Conservation (phyloP, 2,113 vertebrate genomes). For the Apus apus region DNA sequence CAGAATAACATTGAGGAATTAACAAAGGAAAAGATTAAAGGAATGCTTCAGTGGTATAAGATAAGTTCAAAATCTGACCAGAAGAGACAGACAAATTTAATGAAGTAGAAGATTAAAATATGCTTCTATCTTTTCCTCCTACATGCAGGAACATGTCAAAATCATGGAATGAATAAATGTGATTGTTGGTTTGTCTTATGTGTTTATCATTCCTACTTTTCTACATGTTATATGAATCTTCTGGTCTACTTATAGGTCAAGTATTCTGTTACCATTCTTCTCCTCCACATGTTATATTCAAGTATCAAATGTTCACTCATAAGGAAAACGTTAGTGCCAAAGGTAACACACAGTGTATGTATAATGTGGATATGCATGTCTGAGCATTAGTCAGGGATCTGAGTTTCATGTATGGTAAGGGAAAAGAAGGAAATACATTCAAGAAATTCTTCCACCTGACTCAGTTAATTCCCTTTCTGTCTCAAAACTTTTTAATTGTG, state of each 20-base stretch:
- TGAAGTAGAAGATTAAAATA: neutral
- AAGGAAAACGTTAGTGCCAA: neutral
- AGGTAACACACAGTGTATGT: neutral
- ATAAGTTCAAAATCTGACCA: neutral
- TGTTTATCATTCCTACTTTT: neutral
- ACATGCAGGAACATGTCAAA: neutral
- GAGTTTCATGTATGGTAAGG: neutral
- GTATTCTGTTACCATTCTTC: neutral
- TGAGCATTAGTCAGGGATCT: neutral
- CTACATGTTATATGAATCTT: neutral
- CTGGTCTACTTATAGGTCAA: neutral
- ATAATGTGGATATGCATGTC: accelerated
- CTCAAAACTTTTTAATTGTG: neutral
- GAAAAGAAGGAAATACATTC: neutral
- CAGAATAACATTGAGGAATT: neutral
- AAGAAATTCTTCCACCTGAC: neutral
- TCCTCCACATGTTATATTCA: neutral
- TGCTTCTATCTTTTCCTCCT: neutral
- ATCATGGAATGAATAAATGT: neutral
- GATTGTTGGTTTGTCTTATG: accelerated
- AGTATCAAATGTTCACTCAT: neutral
- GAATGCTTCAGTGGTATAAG: neutral
- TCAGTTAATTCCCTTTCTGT: neutral
- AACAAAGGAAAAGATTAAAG: neutral
- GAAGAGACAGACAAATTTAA: neutral